Conservation (phyloP, 2,797 vertebrate genomes). For the Falco columbarius region DNA sequence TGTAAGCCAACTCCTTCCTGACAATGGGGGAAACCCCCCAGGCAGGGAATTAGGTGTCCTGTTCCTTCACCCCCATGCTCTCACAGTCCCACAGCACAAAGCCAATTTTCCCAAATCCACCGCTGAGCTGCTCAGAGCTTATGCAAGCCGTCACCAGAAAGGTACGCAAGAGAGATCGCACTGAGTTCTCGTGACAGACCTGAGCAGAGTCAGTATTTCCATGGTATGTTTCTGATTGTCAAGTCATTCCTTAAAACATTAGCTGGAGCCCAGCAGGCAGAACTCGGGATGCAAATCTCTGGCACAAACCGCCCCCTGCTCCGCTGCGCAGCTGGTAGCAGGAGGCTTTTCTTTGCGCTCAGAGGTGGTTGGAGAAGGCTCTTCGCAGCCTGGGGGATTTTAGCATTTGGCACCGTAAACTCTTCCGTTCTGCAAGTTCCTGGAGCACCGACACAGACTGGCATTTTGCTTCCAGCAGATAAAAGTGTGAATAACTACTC, state of each 20-base stretch:
- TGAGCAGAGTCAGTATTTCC: not conserved
- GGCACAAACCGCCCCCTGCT: not conserved
- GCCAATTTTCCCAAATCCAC: not conserved
- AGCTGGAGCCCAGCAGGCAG: not conserved
- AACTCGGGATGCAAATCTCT: not conserved
- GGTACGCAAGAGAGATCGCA: accelerated
- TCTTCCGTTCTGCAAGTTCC: not conserved
- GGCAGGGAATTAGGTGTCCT: conserved; percentile 22
- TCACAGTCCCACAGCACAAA: not conserved
- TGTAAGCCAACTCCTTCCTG: not conserved
- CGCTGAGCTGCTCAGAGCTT: not conserved
- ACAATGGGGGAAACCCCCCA: not conserved
- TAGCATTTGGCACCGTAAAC: not conserved
- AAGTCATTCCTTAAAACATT: not conserved
- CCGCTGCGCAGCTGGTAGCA: not conserved
- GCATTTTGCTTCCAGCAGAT: not conserved
- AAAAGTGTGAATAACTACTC: not conserved
- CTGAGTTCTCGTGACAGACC: not conserved
- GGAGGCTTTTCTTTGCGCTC: not conserved
- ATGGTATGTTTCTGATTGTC: not conserved
- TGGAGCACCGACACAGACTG: not conserved
- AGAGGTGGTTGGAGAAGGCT: not conserved
- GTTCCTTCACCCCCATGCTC: not conserved
- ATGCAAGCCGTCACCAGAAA: not conserved
- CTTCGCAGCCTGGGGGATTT: not conserved